Evolutionary conservation across 1,140 invertebrate species (phyloP), one percentile per base, ranked within the genome.

Genomic region (Lamellibrachia luymesi): DNA sequence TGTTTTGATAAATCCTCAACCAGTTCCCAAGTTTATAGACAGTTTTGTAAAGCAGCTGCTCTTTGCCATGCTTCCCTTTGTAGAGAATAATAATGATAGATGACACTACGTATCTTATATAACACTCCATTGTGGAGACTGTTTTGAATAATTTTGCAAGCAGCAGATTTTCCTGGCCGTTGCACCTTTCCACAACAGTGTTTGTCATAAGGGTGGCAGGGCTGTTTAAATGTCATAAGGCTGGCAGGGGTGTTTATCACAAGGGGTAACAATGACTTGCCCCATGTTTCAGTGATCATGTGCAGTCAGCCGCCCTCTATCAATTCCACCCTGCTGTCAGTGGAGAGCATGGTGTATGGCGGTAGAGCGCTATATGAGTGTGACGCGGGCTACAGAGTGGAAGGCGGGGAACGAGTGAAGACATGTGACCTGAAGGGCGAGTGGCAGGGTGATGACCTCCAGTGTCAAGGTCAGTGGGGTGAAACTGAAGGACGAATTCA

Each of bases 391-490:
- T 27, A 91, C 91, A 91, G 51, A n/a, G 91, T 22, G 91, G 91
- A 2, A 2, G 91, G 7, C 91, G 91, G 91, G 49, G 91, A 91
- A 50, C 49, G 8, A 50, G 51, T 51, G 49, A 91, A 50, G 91
- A 91, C 91, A 22, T 91, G 91, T 25, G n/a, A 7, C 49, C 10
- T 2, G 4, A 8, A 51, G 8, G 51, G 51, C 13, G 91, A 50
- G 91, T 91, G 91, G 91, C 2, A 8, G 49, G 91, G 91, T 22
- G 51, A 50, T 51, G 6, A 91, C 49, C 91, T 91, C 91, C 5
- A 91, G 49, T 91, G 91, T 51, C 91, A 91, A 51, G 91, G 91
- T 91, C 49, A 91, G 91, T 50, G 91, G 64, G 64, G 64, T 10
- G n/a, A n/a, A n/a, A n/a, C n/a, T n/a, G 17, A 91, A n/a, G n/a